Evolutionary conservation across 2,888 invertebrate genomes (phyloP).

Genomic region (Octonoba sinensis): DNA sequence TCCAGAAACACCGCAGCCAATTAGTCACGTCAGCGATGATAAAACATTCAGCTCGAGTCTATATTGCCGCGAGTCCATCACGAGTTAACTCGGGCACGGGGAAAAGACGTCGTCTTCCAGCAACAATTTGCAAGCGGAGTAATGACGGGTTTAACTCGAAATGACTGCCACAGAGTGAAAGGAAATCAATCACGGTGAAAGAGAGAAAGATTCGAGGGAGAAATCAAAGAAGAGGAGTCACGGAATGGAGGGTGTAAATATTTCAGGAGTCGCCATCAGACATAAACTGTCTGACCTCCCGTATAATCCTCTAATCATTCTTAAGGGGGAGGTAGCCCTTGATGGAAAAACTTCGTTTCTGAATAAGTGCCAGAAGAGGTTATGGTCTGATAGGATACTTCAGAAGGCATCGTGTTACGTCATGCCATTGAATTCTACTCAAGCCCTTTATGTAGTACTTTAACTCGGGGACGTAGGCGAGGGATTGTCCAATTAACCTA

Average conservation of each 20-base stretch:
- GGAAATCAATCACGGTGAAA: slow-evolving; percentile 34
- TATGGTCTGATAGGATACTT: background rate
- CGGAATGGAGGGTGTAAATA: slow-evolving; percentile 38
- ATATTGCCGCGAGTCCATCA: slow-evolving; percentile 38
- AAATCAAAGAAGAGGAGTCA: slow-evolving; percentile 21
- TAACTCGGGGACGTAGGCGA: too few species aligned
- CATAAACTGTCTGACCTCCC: slow-evolving; percentile 58
- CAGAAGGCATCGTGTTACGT: background rate
- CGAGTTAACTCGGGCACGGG: slow-evolving; percentile 3
- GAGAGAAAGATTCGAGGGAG: slow-evolving; percentile 12
- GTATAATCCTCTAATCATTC: slow-evolving; percentile 59
- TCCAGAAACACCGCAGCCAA: slow-evolving; percentile 41
- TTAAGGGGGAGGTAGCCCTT: slow-evolving; percentile 11
- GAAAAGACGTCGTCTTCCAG: slow-evolving; percentile 10
- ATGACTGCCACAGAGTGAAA: slow-evolving; percentile 24
- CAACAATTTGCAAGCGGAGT: slow-evolving; percentile 41
- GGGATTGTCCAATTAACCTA: too few species aligned
- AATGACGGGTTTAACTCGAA: slow-evolving; percentile 42
- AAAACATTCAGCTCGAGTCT: slow-evolving; percentile 47
- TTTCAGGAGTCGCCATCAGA: slow-evolving; percentile 53
- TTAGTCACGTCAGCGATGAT: slow-evolving; percentile 58
- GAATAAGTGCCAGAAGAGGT: slow-evolving; percentile 23
- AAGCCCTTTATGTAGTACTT: too few species aligned
- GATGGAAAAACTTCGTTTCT: slow-evolving; percentile 2
- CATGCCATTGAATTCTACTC: background rate